phyloP scores from a whole-genome alignment of 2,888 invertebrate species.

The Macrophya alboannulata region DNA sequence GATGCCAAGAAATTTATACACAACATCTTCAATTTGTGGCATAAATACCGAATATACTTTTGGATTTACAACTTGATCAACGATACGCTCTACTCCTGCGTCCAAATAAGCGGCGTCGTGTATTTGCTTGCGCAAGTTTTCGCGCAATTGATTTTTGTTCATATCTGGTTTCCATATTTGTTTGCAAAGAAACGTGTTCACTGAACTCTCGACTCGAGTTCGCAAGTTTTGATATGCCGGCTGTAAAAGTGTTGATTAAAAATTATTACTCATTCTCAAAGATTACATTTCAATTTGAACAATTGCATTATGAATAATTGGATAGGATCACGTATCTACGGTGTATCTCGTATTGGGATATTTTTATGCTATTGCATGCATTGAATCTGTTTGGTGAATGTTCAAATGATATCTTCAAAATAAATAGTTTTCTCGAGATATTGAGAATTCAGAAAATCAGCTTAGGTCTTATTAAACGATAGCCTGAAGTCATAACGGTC shows the following conservation, averaged over 20 bases:
- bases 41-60: slow-evolving; percentile 94
- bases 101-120: slow-evolving; percentile 95
- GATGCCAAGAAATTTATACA: slow-evolving; percentile 93
- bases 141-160: slow-evolving; percentile 95
- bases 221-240: slow-evolving; percentile 97
- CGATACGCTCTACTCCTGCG: slow-evolving; percentile 95
- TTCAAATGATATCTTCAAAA: not conserved
- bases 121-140: slow-evolving; percentile 93
- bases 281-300: not conserved
- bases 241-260: slow-evolving; percentile 76
- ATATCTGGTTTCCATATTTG: slow-evolving; percentile 94
- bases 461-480: not conserved
- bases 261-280: slow-evolving; percentile 49
- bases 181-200: slow-evolving; percentile 90
- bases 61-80: slow-evolving; percentile 97
- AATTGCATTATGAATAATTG: not conserved
- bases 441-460: not conserved
- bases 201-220: slow-evolving; percentile 94
- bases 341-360: not conserved
- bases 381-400: not conserved
- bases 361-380: not conserved
- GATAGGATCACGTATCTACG: not conserved
- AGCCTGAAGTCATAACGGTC: not conserved
- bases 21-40: slow-evolving; percentile 94
- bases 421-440: not conserved